Evolutionary conservation across 35 echinoderm and acorn worm species (phyloP).

Genomic region (Eucidaris tribuloides): DNA sequence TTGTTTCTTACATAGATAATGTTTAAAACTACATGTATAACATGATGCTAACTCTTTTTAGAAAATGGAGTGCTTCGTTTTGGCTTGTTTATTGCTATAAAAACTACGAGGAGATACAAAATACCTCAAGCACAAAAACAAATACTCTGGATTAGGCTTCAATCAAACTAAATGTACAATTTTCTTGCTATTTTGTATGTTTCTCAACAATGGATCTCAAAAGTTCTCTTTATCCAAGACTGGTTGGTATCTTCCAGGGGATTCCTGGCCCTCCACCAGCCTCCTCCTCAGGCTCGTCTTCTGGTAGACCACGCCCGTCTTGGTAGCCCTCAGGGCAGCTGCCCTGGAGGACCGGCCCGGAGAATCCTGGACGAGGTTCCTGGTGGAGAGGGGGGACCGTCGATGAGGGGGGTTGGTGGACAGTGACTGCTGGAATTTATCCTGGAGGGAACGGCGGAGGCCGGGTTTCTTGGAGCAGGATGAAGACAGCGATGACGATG

Average conservation of each 20-base stretch:
- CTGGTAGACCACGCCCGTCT: background rate
- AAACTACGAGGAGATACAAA: too few relatives aligned
- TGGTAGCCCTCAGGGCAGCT: background rate
- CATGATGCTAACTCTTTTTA: too few relatives aligned
- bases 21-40: too few relatives aligned
- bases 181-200: too few relatives aligned
- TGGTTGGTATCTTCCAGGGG: slow-evolving; percentile 54
- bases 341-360: background rate
- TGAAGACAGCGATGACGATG: background rate
- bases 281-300: slow-evolving; percentile 2
- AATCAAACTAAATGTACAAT: too few relatives aligned
- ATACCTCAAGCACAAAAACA: too few relatives aligned
- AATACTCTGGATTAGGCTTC: too few relatives aligned
- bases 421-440: slow-evolving; percentile 9
- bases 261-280: background rate
- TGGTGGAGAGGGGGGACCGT: slow-evolving; percentile 50
- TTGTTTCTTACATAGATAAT: too few relatives aligned
- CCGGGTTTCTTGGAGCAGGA: slow-evolving; percentile 13
- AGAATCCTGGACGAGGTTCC: slow-evolving; percentile 50
- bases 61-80: too few relatives aligned
- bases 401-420: background rate
- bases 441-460: slow-evolving; percentile 29
- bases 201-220: too few relatives aligned
- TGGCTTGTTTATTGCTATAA: too few relatives aligned
- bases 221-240: slow-evolving; percentile 60